Evolutionary conservation across 2,888 invertebrate genomes (phyloP).

Genomic region (Catocala fraxini): DNA sequence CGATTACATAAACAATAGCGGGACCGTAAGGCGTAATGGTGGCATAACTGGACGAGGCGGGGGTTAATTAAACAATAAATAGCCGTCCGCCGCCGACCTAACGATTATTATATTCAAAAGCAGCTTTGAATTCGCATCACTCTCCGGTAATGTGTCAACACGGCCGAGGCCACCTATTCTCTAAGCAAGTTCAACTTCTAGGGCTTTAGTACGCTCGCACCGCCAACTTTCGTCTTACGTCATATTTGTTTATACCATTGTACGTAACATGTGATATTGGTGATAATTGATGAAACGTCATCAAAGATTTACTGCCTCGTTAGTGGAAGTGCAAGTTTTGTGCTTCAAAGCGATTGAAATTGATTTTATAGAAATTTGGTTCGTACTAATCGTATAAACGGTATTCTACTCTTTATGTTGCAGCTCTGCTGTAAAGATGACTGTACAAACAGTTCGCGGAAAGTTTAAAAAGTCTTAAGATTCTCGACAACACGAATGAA

Average conservation of each 20-base stretch:
- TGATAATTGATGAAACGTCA: slow-evolving; percentile 19
- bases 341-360: slow-evolving; percentile 7
- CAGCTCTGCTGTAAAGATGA: background rate
- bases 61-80: slow-evolving; percentile 87
- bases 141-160: slow-evolving; percentile 84
- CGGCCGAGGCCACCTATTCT: slow-evolving; percentile 51
- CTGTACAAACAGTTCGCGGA: background rate
- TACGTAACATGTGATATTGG: slow-evolving; percentile 3
- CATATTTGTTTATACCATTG: slow-evolving; percentile 16
- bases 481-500: background rate
- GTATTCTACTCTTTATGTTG: slow-evolving; percentile 1
- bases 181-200: slow-evolving; percentile 23
- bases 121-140: slow-evolving; percentile 86
- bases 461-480: background rate
- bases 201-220: slow-evolving; percentile 14
- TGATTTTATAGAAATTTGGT: background rate
- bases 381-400: background rate
- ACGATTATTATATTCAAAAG: slow-evolving; percentile 85
- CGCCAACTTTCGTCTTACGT: slow-evolving; percentile 14
- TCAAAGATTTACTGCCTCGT: slow-evolving; percentile 12
- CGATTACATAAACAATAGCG: slow-evolving; percentile 77
- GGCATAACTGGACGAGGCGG: slow-evolving; percentile 66
- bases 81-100: slow-evolving; percentile 62
- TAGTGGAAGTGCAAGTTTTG: slow-evolving; percentile 3
- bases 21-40: slow-evolving; percentile 61